Conservation (phyloP, 2,797 vertebrate genomes). For the Serranus cabrilla region DNA sequence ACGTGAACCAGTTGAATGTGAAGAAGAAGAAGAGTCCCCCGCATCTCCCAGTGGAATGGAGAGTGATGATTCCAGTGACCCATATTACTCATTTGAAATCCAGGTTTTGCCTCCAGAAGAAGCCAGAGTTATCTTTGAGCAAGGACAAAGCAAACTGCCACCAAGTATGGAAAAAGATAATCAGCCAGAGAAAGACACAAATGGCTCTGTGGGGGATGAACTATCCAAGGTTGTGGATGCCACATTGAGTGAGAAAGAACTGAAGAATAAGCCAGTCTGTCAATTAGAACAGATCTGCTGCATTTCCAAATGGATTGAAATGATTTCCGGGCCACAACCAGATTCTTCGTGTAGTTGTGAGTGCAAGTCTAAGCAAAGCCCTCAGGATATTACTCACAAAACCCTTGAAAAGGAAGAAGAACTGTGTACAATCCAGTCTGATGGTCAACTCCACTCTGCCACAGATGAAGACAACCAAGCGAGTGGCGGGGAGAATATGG, state of each 20-base stretch:
- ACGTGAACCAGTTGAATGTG: neutral
- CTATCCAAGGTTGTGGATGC: neutral
- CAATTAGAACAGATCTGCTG: slow-evolving; percentile 72
- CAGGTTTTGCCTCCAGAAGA: slow-evolving; percentile 70
- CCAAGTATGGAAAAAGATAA: neutral
- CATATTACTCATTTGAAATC: slow-evolving; percentile 61
- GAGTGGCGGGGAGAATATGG: neutral
- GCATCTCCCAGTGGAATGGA: neutral
- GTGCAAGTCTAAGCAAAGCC: slow-evolving; percentile 5
- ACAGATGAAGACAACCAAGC: neutral
- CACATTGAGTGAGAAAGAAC: slow-evolving; percentile 3
- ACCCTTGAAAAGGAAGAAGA: neutral
- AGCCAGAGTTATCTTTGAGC: slow-evolving; percentile 64
- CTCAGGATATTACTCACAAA: neutral
- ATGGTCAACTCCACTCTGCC: neutral
- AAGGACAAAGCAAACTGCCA: neutral
- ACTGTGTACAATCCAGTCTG: neutral
- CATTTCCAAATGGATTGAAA: slow-evolving; percentile 62
- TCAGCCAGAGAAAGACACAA: neutral
- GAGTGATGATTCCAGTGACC: slow-evolving; percentile 25
- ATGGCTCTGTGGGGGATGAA: neutral
- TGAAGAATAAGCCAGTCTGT: accelerated
- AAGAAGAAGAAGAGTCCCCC: slow-evolving; percentile 12
- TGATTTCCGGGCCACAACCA: slow-evolving; percentile 4
- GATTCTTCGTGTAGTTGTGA: slow-evolving; percentile 49